Evolutionary conservation across 2,797 vertebrate genomes (phyloP).

Genomic region (Pseudochaenichthys georgianus): DNA sequence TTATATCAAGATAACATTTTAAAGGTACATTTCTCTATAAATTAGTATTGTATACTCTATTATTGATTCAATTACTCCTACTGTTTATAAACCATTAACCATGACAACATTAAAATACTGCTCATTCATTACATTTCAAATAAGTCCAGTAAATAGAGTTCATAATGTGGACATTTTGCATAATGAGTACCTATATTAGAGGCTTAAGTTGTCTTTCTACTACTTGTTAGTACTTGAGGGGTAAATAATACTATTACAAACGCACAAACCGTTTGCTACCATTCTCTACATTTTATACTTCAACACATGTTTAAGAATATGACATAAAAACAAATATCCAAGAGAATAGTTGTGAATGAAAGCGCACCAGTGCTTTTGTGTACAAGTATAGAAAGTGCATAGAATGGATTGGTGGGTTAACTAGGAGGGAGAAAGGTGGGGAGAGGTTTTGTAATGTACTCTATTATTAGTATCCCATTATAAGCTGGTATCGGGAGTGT

Average conservation of each 20-base stretch:
- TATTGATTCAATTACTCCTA: neutral
- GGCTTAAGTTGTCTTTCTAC: neutral
- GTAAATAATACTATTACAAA: neutral
- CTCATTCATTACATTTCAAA: neutral
- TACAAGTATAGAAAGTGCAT: conserved; percentile 6
- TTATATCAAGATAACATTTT: conserved; percentile 5
- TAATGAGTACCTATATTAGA: neutral
- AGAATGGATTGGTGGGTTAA: neutral
- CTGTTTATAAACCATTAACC: neutral
- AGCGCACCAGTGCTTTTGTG: neutral
- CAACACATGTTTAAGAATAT: neutral
- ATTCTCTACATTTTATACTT: neutral
- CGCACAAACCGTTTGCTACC: neutral
- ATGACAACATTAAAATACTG: conserved; percentile 2
- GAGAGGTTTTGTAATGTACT: conserved; percentile 11
- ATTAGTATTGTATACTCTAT: neutral
- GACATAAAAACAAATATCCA: neutral
- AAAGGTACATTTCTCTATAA: neutral
- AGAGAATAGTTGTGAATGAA: conserved; percentile 30
- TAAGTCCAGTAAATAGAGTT: neutral
- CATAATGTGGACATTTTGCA: neutral
- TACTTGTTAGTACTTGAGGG: neutral
- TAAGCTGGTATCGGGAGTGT: neutral
- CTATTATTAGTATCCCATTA: conserved; percentile 29
- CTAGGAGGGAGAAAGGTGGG: neutral